Percentiles rank a stretch among this genome's conserved stretches.
Evolutionary conservation across 2,797 vertebrate genomes (phyloP).

Genomic region (Botia kubotai): DNA sequence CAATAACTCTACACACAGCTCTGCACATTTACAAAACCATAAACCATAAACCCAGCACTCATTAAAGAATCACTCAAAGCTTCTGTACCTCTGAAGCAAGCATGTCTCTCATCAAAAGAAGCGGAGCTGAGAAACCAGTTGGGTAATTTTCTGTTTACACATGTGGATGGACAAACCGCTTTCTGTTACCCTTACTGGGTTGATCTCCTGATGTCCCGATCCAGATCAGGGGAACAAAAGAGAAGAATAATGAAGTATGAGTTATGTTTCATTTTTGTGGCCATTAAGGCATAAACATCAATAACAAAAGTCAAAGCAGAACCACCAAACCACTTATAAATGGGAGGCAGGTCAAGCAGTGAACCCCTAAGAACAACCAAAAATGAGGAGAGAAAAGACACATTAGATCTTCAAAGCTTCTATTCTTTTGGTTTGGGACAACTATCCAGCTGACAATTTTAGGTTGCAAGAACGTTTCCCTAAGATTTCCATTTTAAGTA

Average conservation of each 20-base stretch:
- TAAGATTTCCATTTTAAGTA: no score
- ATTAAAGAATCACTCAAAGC: conserved; percentile 66
- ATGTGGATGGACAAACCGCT: conserved; percentile 55
- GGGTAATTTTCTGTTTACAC: conserved; percentile 56
- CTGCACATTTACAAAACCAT: conserved; percentile 62
- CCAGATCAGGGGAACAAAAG: conserved; percentile 32
- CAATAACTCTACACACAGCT: conserved; percentile 43
- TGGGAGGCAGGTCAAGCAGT: conserved; percentile 31
- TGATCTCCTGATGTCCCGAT: conserved; percentile 24
- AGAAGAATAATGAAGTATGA: conserved; percentile 40
- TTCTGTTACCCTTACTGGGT: conserved; percentile 22
- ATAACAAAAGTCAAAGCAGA: conserved; percentile 38
- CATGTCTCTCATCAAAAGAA: conserved; percentile 57
- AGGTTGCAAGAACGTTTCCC: no score
- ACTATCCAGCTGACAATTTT: neutral
- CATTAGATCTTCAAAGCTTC: conserved; percentile 52
- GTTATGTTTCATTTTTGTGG: conserved; percentile 26
- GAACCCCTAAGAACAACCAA: conserved; percentile 34
- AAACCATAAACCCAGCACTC: conserved; percentile 65
- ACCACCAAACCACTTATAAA: conserved; percentile 50
- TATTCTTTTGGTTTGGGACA: conserved; percentile 24
- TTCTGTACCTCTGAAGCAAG: conserved; percentile 54
- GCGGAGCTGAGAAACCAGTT: conserved; percentile 60
- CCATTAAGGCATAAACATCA: conserved; percentile 47
- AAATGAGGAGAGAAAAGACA: conserved; percentile 1